Conservation (phyloP, 30 jellyfish, hydroid and myxozoan species). For the Aurelia aurita region DNA sequence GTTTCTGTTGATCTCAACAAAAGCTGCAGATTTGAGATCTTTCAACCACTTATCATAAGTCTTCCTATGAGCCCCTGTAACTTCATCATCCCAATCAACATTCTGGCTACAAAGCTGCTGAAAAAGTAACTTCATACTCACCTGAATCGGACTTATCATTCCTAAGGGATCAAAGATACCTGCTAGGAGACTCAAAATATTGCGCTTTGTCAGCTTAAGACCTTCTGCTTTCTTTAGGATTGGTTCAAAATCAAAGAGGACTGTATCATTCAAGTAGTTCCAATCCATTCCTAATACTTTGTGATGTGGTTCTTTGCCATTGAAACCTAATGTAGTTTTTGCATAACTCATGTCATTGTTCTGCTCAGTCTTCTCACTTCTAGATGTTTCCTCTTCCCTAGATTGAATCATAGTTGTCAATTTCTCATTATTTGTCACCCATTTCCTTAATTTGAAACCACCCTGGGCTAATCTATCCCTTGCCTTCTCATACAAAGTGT, state of each 20-base stretch:
- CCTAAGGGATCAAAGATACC: conserved; percentile 46
- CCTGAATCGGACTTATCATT: conserved; percentile 10
- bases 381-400: conserved; percentile 10
- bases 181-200: conserved; percentile 23
- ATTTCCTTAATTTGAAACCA: conserved; percentile 3
- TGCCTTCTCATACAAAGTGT: conserved; percentile 12
- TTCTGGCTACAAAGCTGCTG: conserved; percentile 23
- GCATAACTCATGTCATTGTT: conserved; percentile 6
- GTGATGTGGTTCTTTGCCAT: conserved; percentile 7
- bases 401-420: neutral
- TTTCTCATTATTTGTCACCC: conserved; percentile 3
- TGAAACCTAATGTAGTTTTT: conserved; percentile 2
- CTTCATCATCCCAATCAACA: conserved; percentile 18
- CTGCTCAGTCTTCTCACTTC: conserved; percentile 4
- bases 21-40: conserved; percentile 1
- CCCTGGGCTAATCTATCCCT: conserved; percentile 11
- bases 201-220: conserved; percentile 14
- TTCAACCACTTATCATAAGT: conserved; percentile 7
- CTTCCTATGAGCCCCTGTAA: conserved; percentile 13
- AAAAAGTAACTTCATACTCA: neutral
- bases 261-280: conserved; percentile 14
- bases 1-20: neutral
- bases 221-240: neutral
- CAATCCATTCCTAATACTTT: conserved; percentile 43
- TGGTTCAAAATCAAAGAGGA: conserved; percentile 8